These are phyloP conservation scores for Cheiracanthium punctorium DNA, from an alignment of 2,888 invertebrate species.

Conservation along the genomic window DNA sequence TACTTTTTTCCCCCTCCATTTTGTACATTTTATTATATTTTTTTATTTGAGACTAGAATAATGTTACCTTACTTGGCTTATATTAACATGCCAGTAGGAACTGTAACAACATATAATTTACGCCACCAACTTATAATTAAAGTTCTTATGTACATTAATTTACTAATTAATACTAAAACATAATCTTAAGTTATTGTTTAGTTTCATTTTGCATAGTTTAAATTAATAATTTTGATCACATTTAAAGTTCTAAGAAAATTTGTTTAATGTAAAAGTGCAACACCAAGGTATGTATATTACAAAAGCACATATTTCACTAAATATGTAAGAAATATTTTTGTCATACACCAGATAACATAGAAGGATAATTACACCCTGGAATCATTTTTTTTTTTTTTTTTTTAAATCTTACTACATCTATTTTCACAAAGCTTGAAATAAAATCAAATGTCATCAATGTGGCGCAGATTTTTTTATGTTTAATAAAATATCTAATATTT, in stretches of 20 bases:
- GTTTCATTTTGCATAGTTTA: too few species aligned
- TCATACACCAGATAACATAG: not conserved
- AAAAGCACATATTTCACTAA: not conserved
- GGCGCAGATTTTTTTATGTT: not conserved
- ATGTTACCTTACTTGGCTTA: not conserved
- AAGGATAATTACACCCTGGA: not conserved
- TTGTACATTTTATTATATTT: too few species aligned
- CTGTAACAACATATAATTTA: constrained; percentile 22
- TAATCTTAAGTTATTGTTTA: too few species aligned
- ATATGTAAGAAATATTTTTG: not conserved
- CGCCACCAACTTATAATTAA: constrained; percentile 18
- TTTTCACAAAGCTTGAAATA: not conserved
- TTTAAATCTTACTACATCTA: not conserved
- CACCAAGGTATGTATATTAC: not conserved
- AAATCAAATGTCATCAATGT: too few species aligned
- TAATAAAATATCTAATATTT: not conserved
- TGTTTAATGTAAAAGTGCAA: not conserved
- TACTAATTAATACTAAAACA: not conserved
- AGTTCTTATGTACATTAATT: constrained; percentile 22
- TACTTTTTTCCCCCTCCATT: too few species aligned
- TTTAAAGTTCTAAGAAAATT: not conserved
- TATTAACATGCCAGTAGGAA: constrained; percentile 25
- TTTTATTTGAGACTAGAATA: not conserved
- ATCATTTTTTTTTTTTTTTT: not conserved
- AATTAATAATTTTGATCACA: not conserved